These are phyloP conservation scores for Tholera decimalis DNA, from an alignment of 2,888 invertebrate species.

Conservation along the genomic window DNA sequence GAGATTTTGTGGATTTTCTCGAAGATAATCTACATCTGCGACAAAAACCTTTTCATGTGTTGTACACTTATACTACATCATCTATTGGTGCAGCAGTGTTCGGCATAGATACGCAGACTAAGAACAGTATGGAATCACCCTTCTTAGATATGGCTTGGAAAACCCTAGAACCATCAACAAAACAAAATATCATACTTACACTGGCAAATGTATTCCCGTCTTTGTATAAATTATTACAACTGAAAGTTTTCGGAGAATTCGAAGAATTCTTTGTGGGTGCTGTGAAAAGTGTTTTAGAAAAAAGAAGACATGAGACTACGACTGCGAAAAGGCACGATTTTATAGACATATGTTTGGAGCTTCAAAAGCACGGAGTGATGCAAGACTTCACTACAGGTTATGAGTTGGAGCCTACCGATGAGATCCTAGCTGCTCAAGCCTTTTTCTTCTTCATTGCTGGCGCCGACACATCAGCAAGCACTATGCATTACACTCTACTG, in stretches of 20 bases:
- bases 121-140: constrained; percentile 80
- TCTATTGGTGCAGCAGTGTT: constrained; percentile 83
- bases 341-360: constrained; percentile 77
- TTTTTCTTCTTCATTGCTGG: constrained; percentile 88
- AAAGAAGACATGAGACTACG: constrained; percentile 63
- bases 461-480: constrained; percentile 82
- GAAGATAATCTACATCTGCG: constrained; percentile 66
- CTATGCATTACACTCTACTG: constrained; percentile 80
- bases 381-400: constrained; percentile 74
- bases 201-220: constrained; percentile 69
- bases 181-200: constrained; percentile 63
- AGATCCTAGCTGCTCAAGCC: constrained; percentile 83
- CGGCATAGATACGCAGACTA: constrained; percentile 80
- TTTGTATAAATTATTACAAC: constrained; percentile 69
- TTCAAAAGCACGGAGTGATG: constrained; percentile 78
- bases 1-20: constrained; percentile 75
- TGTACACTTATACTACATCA: constrained; percentile 79
- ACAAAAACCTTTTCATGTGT: constrained; percentile 71
- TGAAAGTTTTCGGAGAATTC: constrained; percentile 75
- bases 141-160: constrained; percentile 78
- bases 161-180: constrained; percentile 64
- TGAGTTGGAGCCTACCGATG: constrained; percentile 75
- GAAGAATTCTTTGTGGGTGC: constrained; percentile 79
- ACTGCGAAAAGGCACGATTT: constrained; percentile 75
- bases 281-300: constrained; percentile 75